Evolutionary conservation across 2,113 vertebrate species (phyloP).

Genomic region (Heloderma charlesbogerti): DNA sequence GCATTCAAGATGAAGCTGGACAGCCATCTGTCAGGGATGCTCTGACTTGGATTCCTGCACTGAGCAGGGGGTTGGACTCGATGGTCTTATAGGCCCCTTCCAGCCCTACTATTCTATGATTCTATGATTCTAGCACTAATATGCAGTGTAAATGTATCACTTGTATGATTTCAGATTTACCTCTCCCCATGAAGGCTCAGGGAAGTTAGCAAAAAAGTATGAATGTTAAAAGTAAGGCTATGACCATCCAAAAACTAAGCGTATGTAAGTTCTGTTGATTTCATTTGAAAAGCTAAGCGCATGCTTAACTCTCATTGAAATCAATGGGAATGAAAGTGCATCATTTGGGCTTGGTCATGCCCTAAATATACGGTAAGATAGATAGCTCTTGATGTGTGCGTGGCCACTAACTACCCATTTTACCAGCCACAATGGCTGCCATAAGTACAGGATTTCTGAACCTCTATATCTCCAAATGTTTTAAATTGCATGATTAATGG

Average conservation of each 20-base stretch:
- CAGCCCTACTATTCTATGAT: too few species aligned
- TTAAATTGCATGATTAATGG: background rate
- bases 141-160: conserved; percentile 4
- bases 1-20: too few species aligned
- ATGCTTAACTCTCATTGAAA: background rate
- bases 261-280: background rate
- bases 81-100: too few species aligned
- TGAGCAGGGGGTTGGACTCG: too few species aligned
- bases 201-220: background rate
- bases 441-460: too few species aligned
- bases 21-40: too few species aligned
- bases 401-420: background rate
- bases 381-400: background rate
- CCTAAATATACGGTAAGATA: background rate
- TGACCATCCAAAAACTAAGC: background rate
- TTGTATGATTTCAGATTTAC: background rate
- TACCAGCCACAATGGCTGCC: background rate
- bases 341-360: background rate
- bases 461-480: background rate
- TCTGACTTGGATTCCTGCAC: too few species aligned
- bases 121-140: too few species aligned
- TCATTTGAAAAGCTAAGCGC: background rate
- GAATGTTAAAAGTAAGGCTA: background rate
- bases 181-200: background rate
- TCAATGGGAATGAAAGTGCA: background rate